phyloP scores from a whole-genome alignment of 2,113 vertebrate genomes.

The Edolisoma coerulescens region DNA sequence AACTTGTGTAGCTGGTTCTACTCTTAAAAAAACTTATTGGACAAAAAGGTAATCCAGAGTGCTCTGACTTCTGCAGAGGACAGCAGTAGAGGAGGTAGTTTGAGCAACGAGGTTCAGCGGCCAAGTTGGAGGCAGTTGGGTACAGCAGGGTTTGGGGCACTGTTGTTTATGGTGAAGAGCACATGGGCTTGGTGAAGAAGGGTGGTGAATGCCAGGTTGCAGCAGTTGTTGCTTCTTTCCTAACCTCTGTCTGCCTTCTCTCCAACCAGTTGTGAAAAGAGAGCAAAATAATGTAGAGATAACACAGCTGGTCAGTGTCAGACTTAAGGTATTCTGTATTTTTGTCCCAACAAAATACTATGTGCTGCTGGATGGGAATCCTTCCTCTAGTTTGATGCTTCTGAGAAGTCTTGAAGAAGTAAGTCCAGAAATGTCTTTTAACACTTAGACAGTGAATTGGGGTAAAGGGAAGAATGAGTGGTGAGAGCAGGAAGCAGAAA shows the following conservation, averaged over 20 bases:
- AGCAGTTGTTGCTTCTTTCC: not conserved
- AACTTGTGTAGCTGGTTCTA: not conserved
- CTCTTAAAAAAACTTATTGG: not conserved
- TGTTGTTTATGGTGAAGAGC: not conserved
- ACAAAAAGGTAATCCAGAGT: not conserved
- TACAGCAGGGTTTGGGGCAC: accelerated
- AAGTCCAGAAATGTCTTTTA: not conserved
- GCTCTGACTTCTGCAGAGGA: not conserved
- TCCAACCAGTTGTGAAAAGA: not conserved
- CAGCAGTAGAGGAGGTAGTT: not conserved
- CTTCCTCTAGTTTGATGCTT: not conserved
- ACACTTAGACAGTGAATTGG: not conserved
- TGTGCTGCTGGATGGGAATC: not conserved
- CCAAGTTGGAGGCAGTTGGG: accelerated
- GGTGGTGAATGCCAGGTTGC: accelerated
- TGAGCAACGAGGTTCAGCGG: not conserved
- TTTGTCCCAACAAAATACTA: not conserved
- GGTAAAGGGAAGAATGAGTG: not conserved
- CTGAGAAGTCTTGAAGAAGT: not conserved
- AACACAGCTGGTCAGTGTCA: not conserved
- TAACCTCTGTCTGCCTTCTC: not conserved
- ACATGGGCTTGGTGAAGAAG: accelerated
- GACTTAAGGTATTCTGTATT: not conserved
- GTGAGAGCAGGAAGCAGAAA: not conserved
- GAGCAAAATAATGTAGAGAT: not conserved